Base-by-base conservation (phyloP, 2,888 invertebrate genomes). In the Ectemnius cavifrons region DNA sequence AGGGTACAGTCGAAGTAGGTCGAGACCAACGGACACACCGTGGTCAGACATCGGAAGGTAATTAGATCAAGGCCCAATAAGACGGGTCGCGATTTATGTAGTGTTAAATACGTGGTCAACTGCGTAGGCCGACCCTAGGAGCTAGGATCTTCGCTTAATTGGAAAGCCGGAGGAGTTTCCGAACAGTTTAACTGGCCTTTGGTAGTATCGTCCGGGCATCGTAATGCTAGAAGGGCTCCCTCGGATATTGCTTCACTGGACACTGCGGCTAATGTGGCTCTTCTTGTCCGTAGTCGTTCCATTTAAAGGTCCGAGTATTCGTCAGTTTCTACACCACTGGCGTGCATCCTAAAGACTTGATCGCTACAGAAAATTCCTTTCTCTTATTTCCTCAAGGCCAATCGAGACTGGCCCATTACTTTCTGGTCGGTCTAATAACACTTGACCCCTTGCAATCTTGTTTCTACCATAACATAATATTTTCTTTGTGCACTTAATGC, bases 151-250 rank as follows among this genome's bases (percentile, higher is more conserved):
- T 87, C 86, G 87, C 86, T 90, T 91, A 90, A 91, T 91, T 90
- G 91, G 90, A 90, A 90, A 89, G 89, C 90, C 84, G 75, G 85
- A 83, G 37, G 87, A 90, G 88, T 91, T 90, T 90, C 90, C 90
- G 87, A 91, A 91, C 91, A 89, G 90, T 91, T 91, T 88, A 91
- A 91, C 91, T 89, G 89, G 87, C 85, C 89, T 87, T 86, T 81
- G 86, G 84, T 86, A 78, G 85, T 85, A 88, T 89, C 88, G 86
- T 76, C 82, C 85, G 63, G 72, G 67, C 73, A 81, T 82, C 83
- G 67, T 79, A 79, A 82, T 67, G 73, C 75, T 69, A 66, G 73
- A 65, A 75, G 71, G 67, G 75, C 75, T 66, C 82, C 82, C 82
- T 77, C 69, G 73, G 75, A 77, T 83, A 81, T 82, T 77, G 77